phyloP scores from a whole-genome alignment of 2,888 invertebrate species.

The Gymnoscelis rufifasciata region DNA sequence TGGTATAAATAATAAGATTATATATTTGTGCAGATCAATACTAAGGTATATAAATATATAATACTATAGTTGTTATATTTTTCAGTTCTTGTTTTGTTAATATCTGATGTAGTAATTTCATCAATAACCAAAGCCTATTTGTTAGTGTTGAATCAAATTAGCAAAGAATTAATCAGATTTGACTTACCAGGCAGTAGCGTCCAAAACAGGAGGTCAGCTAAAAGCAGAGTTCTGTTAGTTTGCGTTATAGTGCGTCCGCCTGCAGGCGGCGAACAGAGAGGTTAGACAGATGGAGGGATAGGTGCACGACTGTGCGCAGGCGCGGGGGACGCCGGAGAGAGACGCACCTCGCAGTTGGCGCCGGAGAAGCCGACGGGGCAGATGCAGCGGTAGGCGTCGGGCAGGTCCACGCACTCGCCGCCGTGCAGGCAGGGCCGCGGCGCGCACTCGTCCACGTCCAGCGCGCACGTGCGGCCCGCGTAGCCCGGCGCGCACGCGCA shows the following conservation, averaged over 20 bases:
- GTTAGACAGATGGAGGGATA: background rate
- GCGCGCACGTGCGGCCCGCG: constrained; percentile 88
- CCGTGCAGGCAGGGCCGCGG: constrained; percentile 92
- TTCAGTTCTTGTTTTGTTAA: no score
- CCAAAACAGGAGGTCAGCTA: constrained; percentile 69
- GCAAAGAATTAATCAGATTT: no score
- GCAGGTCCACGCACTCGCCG: constrained; percentile 92
- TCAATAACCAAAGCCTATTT: no score
- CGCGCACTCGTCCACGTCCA: constrained; percentile 92
- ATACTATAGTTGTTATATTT: no score
- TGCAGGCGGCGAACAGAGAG: constrained; percentile 12
- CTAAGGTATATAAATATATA: no score
- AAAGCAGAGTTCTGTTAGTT: constrained; percentile 67
- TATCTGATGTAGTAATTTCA: no score
- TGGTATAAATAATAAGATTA: no score
- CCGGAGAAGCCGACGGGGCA: constrained; percentile 94
- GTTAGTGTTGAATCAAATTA: no score
- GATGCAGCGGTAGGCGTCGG: constrained; percentile 91
- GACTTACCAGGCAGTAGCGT: constrained; percentile 50
- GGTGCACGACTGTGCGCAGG: no score
- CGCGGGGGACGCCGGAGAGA: background rate
- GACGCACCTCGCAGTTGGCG: constrained; percentile 89
- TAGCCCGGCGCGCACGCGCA: constrained; percentile 93
- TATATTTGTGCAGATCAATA: no score
- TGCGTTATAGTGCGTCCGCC: constrained; percentile 43